Percentiles rank a stretch among this genome's conserved stretches.
Conservation (phyloP, 1,140 invertebrate species). For the Halesus radiatus region DNA sequence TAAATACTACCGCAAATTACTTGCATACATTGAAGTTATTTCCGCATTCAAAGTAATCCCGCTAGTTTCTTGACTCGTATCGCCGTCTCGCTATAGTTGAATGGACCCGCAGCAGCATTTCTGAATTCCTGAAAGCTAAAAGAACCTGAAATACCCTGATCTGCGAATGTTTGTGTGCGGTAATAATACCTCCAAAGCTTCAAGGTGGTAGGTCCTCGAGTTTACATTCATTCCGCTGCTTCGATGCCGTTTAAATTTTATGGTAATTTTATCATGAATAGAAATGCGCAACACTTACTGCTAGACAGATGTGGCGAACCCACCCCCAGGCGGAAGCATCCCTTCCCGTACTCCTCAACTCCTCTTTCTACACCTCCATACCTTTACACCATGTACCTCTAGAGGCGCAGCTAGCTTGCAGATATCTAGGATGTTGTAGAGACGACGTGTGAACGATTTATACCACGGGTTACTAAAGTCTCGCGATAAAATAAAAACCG, state of each 20-base stretch:
- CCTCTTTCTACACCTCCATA: neutral
- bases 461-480: neutral
- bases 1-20: too few relatives aligned
- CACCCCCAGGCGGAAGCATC: neutral
- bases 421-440: neutral
- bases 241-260: conserved; percentile 57
- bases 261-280: conserved; percentile 58
- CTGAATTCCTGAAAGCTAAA: too few relatives aligned
- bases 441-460: conserved; percentile 25
- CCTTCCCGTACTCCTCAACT: neutral
- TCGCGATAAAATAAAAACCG: neutral
- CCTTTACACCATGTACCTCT: neutral
- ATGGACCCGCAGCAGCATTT: neutral
- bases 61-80: neutral
- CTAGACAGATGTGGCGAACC: conserved; percentile 48
- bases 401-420: neutral
- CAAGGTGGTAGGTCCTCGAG: conserved; percentile 28
- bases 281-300: conserved; percentile 55
- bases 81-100: conserved; percentile 10
- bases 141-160: too few relatives aligned
- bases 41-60: neutral
- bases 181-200: conserved; percentile 2
- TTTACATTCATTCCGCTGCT: conserved; percentile 54
- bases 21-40: too few relatives aligned
- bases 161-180: too few relatives aligned